Conservation (phyloP, 2,888 invertebrate species). For the Myopa tessellatipennis region DNA sequence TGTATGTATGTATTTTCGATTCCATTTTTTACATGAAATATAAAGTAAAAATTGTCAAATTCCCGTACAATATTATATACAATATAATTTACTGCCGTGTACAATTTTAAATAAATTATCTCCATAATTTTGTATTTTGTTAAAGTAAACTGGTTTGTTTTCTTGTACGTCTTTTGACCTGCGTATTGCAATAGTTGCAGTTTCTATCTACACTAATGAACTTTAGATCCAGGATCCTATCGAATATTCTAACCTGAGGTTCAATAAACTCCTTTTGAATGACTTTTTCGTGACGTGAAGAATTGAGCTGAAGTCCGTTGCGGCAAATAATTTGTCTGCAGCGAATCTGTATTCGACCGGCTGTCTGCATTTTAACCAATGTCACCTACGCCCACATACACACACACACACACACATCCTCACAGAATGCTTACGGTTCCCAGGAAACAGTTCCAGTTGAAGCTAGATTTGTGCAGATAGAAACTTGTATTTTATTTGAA, state of each 20-base stretch:
- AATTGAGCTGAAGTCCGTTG: neutral
- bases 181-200: neutral
- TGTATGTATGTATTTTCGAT: neutral
- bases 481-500: too few species aligned
- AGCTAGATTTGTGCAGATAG: neutral
- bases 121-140: neutral
- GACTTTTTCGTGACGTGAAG: neutral
- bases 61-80: too few species aligned
- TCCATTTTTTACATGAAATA: neutral
- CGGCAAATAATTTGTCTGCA: neutral
- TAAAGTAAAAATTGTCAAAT: neutral
- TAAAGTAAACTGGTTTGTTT: neutral
- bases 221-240: neutral
- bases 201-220: neutral
- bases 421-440: neutral
- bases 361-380: neutral
- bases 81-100: neutral
- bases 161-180: neutral
- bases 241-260: neutral
- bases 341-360: neutral
- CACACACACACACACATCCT: neutral
- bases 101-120: neutral
- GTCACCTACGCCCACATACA: neutral
- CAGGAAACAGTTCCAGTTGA: neutral
- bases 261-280: neutral